Conservation (phyloP, 1,140 invertebrate species). For the Drosophila pectinifera region DNA sequence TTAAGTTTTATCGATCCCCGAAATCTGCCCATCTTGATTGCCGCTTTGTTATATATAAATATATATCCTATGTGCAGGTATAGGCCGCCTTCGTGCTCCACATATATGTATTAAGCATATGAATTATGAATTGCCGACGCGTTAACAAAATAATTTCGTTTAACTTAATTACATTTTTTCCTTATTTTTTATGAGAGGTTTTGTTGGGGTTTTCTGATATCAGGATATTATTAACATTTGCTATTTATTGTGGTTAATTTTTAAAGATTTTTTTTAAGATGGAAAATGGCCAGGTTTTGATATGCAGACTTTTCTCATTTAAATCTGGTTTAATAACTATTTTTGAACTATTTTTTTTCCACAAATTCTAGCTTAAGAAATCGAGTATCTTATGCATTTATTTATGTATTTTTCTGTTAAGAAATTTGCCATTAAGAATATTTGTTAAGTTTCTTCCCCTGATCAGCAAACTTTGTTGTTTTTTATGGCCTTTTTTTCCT, state of each 20-base stretch:
- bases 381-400: no score
- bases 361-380: no score
- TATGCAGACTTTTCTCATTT: no score
- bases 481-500: not conserved
- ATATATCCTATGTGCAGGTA: not conserved
- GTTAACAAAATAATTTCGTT: constrained; percentile 71
- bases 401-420: not conserved
- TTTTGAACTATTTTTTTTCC: no score
- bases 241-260: no score
- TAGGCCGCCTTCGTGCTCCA: not conserved
- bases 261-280: no score
- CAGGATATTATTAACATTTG: constrained; percentile 63
- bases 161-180: constrained; percentile 60
- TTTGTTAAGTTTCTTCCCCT: no score
- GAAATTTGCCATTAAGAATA: no score
- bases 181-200: no score
- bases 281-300: no score
- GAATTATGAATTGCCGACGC: constrained; percentile 77
- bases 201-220: constrained; percentile 32
- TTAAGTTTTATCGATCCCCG: constrained; percentile 79
- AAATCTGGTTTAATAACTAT: no score
- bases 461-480: constrained; percentile 4
- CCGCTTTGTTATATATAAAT: constrained; percentile 36
- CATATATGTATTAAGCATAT: constrained; percentile 43
- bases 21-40: constrained; percentile 71